A percentile compares a stretch with the other conserved stretches of the same genome.
Conservation (phyloP, 92 coral and sea anemone species). For the Porites divaricata region DNA sequence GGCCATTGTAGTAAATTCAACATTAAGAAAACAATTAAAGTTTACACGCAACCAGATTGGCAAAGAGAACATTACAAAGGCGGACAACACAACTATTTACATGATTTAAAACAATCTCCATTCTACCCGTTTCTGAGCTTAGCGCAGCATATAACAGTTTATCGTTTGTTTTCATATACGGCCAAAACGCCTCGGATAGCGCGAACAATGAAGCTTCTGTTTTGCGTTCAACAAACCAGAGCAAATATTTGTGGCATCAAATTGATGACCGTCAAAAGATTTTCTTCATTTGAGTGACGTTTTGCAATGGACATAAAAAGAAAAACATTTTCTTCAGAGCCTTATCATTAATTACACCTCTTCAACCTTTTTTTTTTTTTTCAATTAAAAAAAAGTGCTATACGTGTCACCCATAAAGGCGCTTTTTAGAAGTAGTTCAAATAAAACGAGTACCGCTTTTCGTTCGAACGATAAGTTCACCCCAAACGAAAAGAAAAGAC, state of each 20-base stretch:
- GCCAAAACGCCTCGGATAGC: conserved; percentile 25
- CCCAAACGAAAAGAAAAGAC: neutral
- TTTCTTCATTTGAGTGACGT: conserved; percentile 45
- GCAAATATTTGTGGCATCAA: conserved; percentile 76
- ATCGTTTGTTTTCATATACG: neutral
- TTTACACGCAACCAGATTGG: conserved; percentile 31
- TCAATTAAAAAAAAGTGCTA: no score
- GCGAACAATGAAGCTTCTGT: conserved; percentile 33
- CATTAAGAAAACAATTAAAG: conserved; percentile 27
- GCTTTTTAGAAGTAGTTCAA: no score
- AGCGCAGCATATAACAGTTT: neutral
- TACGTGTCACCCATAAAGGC: no score
- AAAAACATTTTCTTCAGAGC: conserved; percentile 1
- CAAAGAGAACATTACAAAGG: conserved; percentile 8
- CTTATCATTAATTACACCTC: no score
- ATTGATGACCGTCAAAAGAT: conserved; percentile 52
- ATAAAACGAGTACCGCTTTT: conserved; percentile 2
- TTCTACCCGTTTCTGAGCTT: neutral
- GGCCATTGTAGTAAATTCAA: conserved; percentile 11
- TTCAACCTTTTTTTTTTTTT: no score
- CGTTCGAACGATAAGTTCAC: neutral
- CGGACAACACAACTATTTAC: no score
- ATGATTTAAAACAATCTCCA: neutral
- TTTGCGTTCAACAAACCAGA: conserved; percentile 44
- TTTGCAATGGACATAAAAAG: conserved; percentile 26